Evolutionary conservation across 2,888 invertebrate species (phyloP), one percentile per base, ranked within the genome.

Genomic region (Sceliomorpha sp.): DNA sequence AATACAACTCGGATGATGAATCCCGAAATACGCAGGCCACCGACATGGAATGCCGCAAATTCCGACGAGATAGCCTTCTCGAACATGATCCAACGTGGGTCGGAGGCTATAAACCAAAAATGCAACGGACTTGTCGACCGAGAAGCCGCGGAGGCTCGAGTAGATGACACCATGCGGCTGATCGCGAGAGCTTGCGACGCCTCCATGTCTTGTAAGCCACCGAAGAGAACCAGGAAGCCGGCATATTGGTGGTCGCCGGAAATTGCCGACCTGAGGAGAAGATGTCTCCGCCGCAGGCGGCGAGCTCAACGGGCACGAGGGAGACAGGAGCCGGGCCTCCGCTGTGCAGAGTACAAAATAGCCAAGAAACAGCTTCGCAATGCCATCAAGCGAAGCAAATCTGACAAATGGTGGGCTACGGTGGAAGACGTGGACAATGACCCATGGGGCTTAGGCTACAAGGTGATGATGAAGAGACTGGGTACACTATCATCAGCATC

Each of bases 231-330:
- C n/a, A n/a, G 39, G 13, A 62, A 39, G 37, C 58, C 70, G 14
- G 72, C 60, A 1, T 72, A 75, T 53, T 75, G 75, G 76, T 76
- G 77, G 78, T 73, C 63, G 32, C 40, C 45, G 9, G 72, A 76
- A 13, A 77, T 75, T 24, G 72, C 72, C n/a, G 72, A 63, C 6
- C 66, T 75, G 15, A 24, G 74, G 6, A 63, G 45, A 34, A 31
- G 2, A 10, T 74, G 73, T 9, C 44, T 70, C 7, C 32, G 47
- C 32, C 29, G 14, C 0, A 10, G 72, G 34, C 47, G 73, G 44
- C 17, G n/a, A n/a, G n/a, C n/a, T n/a, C n/a, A n/a, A n/a, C n/a
- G n/a, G n/a, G n/a, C n/a, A n/a, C n/a, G n/a, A n/a, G n/a, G n/a
- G n/a, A 32, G 1, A 70, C 60, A 0, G 17, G 20, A 24, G 12